Conservation (phyloP, 2,797 vertebrate species). For the Myotis daubentonii region DNA sequence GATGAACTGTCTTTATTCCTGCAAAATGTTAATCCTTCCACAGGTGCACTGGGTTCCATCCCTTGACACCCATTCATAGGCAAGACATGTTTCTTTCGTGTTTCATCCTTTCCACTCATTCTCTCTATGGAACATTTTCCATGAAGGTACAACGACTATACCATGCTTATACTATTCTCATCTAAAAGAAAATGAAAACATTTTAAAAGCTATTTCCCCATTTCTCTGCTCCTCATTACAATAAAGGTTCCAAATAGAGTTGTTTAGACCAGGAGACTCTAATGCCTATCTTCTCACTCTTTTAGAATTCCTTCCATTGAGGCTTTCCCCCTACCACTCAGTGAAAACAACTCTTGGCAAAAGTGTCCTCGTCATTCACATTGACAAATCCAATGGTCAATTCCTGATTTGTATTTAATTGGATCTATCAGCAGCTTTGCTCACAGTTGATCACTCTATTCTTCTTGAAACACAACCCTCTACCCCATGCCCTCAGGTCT, state of each 20-base stretch:
- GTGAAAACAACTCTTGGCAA: neutral
- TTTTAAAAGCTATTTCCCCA: neutral
- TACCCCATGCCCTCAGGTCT: neutral
- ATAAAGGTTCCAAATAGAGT: neutral
- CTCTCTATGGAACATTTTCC: neutral
- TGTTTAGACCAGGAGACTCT: neutral
- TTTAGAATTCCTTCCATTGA: neutral
- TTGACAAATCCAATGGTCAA: neutral
- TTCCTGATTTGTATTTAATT: neutral
- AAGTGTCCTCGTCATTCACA: neutral
- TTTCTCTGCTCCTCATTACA: neutral
- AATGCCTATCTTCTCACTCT: neutral
- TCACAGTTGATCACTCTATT: neutral
- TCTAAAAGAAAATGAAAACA: neutral
- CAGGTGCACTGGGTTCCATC: neutral
- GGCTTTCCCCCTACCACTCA: neutral
- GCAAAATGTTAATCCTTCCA: neutral
- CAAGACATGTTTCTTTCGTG: neutral
- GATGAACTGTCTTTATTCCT: neutral
- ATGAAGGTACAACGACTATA: neutral
- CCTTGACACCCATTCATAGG: no score
- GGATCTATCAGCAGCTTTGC: neutral
- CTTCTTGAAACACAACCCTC: neutral
- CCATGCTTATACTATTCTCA: neutral
- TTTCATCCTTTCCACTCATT: neutral